A percentile compares a stretch with the other conserved stretches of the same genome.
These are phyloP conservation scores for Zaprionus taronus DNA, from an alignment of 1,140 invertebrate species.

Conservation along the genomic window DNA sequence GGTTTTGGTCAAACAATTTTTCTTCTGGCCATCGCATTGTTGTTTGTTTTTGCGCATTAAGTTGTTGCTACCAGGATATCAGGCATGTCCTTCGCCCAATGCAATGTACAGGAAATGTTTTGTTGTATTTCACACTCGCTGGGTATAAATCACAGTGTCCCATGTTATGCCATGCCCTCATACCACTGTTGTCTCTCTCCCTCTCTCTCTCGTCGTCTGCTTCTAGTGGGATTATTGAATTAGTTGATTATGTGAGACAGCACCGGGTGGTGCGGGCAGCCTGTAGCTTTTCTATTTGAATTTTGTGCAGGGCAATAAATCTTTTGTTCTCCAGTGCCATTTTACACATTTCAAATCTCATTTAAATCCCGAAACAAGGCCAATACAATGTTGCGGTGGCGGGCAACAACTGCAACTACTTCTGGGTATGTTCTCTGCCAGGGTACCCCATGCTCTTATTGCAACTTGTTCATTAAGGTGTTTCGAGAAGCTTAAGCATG, in stretches of 20 bases:
- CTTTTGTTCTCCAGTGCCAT: slow-evolving; percentile 55
- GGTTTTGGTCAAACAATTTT: slow-evolving; percentile 55
- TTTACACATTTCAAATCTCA: slow-evolving; percentile 59
- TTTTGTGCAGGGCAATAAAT: slow-evolving; percentile 59
- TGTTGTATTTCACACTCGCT: slow-evolving; percentile 65
- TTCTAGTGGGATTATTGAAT: slow-evolving; percentile 70
- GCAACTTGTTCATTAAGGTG: background rate
- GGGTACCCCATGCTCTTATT: background rate
- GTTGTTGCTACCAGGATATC: slow-evolving; percentile 58
- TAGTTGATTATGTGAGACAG: slow-evolving; percentile 62
- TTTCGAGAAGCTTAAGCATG: background rate
- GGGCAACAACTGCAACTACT: slow-evolving; percentile 21
- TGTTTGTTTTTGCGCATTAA: slow-evolving; percentile 73
- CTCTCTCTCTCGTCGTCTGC: background rate
- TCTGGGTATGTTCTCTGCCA: background rate
- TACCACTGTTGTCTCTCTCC: background rate
- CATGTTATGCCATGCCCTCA: slow-evolving; percentile 48
- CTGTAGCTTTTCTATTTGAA: slow-evolving; percentile 49
- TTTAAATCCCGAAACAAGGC: slow-evolving; percentile 67
- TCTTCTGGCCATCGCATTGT: slow-evolving; percentile 48
- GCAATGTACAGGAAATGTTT: slow-evolving; percentile 60
- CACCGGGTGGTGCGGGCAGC: slow-evolving; percentile 7
- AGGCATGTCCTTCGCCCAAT: slow-evolving; percentile 33
- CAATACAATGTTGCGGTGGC: slow-evolving; percentile 59
- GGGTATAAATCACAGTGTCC: slow-evolving; percentile 68